phyloP scores from a whole-genome alignment of 2,888 invertebrate species.

The Cheilosia soror region DNA sequence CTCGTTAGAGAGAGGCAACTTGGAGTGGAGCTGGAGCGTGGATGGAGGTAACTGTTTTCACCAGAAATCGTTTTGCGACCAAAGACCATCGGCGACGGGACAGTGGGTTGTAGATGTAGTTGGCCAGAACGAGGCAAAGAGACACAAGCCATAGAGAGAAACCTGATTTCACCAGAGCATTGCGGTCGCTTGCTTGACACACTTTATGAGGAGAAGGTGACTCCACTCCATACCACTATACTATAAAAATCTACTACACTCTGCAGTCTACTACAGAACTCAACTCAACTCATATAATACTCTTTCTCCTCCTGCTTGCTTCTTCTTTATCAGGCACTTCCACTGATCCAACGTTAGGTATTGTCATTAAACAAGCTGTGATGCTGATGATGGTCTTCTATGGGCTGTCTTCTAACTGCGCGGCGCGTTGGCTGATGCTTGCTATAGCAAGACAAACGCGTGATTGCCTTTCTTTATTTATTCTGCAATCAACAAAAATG shows the following conservation, averaged over 20 bases:
- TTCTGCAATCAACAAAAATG: conserved; percentile 73
- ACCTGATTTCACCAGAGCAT: conserved; percentile 75
- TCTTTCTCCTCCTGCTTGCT: neutral
- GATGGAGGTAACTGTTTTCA: conserved; percentile 28
- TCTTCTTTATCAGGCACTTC: conserved; percentile 46
- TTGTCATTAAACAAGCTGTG: conserved; percentile 59
- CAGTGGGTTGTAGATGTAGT: conserved; percentile 25
- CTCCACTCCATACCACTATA: conserved; percentile 44
- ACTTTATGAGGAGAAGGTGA: conserved; percentile 74
- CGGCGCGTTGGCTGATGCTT: neutral
- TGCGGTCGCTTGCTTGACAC: conserved; percentile 75
- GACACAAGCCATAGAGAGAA: conserved; percentile 57
- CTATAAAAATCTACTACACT: neutral
- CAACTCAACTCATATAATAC: neutral
- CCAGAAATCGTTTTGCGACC: conserved; percentile 32
- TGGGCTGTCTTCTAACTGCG: conserved; percentile 32
- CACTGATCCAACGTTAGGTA: conserved; percentile 34
- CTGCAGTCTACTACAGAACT: neutral
- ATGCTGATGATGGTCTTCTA: conserved; percentile 26
- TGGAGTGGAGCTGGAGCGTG: neutral
- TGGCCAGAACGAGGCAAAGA: conserved; percentile 52
- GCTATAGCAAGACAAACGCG: conserved; percentile 29
- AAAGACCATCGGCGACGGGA: conserved; percentile 36
- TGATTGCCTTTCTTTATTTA: conserved; percentile 74
- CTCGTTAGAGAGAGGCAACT: conserved; percentile 8